phyloP scores from a whole-genome alignment of 2,113 vertebrate species.

The Psilopogon haemacephalus region DNA sequence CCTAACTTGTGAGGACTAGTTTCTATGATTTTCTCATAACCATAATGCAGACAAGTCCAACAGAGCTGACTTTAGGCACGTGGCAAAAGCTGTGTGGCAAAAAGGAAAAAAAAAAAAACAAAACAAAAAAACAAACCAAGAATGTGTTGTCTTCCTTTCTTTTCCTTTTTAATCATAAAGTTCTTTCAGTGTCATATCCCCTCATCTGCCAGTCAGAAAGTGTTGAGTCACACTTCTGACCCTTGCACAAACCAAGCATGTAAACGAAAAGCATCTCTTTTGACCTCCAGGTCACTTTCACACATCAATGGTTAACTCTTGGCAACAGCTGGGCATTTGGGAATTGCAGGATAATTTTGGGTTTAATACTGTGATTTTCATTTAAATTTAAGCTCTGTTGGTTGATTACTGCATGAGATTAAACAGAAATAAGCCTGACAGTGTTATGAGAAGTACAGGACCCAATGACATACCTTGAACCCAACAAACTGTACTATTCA shows the following conservation, averaged over 20 bases:
- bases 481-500: slow-evolving; percentile 5
- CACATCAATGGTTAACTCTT: slow-evolving; percentile 27
- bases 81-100: neutral
- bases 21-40: neutral
- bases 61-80: neutral
- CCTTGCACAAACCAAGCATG: neutral
- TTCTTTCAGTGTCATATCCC: neutral
- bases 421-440: slow-evolving; percentile 55
- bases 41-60: neutral
- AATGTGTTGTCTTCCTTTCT: neutral
- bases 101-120: neutral
- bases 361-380: slow-evolving; percentile 18
- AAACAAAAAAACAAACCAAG: too few relatives aligned
- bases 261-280: neutral
- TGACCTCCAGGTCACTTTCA: neutral
- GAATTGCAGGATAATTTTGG: neutral
- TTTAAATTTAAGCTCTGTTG: slow-evolving; percentile 46
- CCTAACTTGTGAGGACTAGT: neutral
- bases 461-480: slow-evolving; percentile 36
- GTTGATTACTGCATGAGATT: slow-evolving; percentile 44
- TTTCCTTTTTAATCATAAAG: neutral
- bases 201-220: neutral
- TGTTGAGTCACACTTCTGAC: neutral
- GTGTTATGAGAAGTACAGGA: slow-evolving; percentile 32
- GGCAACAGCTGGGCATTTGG: neutral